Evolutionary conservation across 1,140 invertebrate genomes (phyloP).

Genomic region (Yoshiicerus persimilis): DNA sequence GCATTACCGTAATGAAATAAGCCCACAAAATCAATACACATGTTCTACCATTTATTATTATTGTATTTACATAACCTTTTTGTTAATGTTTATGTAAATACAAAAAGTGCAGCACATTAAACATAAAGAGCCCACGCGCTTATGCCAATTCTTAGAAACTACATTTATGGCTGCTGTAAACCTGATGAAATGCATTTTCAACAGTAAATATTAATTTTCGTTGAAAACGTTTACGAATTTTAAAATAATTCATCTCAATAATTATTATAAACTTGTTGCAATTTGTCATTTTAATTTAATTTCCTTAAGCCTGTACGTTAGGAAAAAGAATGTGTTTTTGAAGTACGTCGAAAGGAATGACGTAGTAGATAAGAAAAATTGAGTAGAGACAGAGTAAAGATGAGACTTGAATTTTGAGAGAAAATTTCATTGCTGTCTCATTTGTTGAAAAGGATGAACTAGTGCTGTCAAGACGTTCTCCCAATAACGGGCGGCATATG

Average conservation of each 20-base stretch:
- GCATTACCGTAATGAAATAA: background rate
- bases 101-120: background rate
- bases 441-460: background rate
- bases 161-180: background rate
- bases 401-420: background rate
- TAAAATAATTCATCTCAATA: too few relatives aligned
- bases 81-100: background rate
- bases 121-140: background rate
- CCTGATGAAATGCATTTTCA: background rate
- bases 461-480: background rate
- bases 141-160: background rate
- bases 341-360: background rate
- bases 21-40: background rate
- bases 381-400: background rate
- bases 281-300: too few relatives aligned
- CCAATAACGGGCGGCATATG: background rate
- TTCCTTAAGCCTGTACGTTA: too few relatives aligned
- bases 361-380: background rate
- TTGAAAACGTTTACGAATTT: too few relatives aligned
- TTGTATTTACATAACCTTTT: background rate
- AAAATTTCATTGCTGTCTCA: background rate
- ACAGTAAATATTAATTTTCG: too few relatives aligned
- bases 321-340: too few relatives aligned
- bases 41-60: background rate
- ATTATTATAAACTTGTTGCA: too few relatives aligned